These are phyloP conservation scores for Zhuqinia jingwanae DNA, from an alignment of 2,888 invertebrate genomes.

Conservation along the genomic window DNA sequence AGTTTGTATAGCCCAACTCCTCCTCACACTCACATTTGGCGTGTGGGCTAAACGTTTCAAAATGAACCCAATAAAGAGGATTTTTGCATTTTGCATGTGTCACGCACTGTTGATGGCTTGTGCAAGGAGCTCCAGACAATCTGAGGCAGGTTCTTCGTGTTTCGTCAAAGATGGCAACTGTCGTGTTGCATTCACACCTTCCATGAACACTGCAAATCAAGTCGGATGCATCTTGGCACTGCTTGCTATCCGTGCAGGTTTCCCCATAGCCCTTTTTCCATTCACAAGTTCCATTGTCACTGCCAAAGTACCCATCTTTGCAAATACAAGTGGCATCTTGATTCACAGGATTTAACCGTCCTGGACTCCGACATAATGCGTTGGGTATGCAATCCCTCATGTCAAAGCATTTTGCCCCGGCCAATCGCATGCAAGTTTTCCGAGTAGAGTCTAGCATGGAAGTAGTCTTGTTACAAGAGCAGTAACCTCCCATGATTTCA, in stretches of 20 bases:
- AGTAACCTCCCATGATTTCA: constrained; percentile 41
- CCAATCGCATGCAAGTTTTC: constrained; percentile 45
- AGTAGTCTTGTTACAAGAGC: constrained; percentile 45
- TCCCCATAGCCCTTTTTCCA: constrained; percentile 39
- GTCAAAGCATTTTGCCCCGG: constrained; percentile 43
- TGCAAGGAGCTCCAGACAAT: constrained; percentile 32
- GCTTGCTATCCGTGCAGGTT: constrained; percentile 10
- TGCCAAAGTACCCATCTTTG: constrained; percentile 43
- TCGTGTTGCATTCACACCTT: constrained; percentile 44
- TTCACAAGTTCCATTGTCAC: constrained; percentile 54
- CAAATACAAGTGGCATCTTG: constrained; percentile 52
- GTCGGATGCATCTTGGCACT: constrained; percentile 55
- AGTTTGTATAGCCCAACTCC: too few species aligned
- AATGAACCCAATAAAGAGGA: constrained; percentile 58
- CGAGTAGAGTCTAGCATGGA: constrained; percentile 41
- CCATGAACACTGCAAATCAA: constrained; percentile 48
- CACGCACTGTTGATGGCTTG: constrained; percentile 32
- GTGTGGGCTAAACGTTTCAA: constrained; percentile 45
- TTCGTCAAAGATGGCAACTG: constrained; percentile 44
- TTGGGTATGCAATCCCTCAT: constrained; percentile 53
- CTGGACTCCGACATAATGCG: constrained; percentile 27
- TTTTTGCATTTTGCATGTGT: constrained; percentile 48
- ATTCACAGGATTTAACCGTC: constrained; percentile 40
- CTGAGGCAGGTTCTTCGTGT: constrained; percentile 31
- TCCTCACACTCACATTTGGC: constrained; percentile 58